Percentiles rank a stretch among this genome's conserved stretches.
These are phyloP conservation scores for Ariopsis seemanni DNA, from an alignment of 2,113 vertebrate species.

Conservation along the genomic window DNA sequence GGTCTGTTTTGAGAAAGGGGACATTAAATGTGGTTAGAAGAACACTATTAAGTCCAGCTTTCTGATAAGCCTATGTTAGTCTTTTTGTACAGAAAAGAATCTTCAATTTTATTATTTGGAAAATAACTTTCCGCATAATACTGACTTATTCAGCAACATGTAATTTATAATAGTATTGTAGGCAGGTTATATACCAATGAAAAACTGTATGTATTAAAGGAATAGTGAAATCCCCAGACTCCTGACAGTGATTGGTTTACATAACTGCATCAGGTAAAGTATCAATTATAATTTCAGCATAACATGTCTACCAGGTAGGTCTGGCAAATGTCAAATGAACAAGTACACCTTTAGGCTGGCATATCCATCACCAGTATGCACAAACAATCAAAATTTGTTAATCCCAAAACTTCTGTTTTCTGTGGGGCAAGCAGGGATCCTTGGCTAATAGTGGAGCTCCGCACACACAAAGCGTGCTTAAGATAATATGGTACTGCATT, in stretches of 20 bases:
- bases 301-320: slow-evolving; percentile 1
- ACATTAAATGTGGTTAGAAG: neutral
- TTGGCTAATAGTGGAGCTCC: neutral
- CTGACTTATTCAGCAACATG: neutral
- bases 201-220: neutral
- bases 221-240: neutral
- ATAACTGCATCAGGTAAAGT: slow-evolving; percentile 4
- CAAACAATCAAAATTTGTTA: neutral
- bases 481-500: too few relatives aligned
- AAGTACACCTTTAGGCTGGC: neutral
- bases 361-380: neutral
- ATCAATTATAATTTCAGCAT: slow-evolving; percentile 20
- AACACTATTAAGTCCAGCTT: neutral
- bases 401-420: neutral
- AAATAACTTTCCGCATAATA: neutral
- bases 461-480: too few relatives aligned
- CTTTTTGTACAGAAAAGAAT: neutral
- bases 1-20: neutral
- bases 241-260: slow-evolving; percentile 16
- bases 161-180: neutral
- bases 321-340: slow-evolving; percentile 17
- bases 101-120: neutral
- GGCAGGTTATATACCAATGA: neutral
- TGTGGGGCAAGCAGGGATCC: neutral
- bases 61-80: neutral